These are phyloP conservation scores for Ectropis crepuscularia DNA, from an alignment of 2,888 invertebrate genomes.

Conservation along the genomic window DNA sequence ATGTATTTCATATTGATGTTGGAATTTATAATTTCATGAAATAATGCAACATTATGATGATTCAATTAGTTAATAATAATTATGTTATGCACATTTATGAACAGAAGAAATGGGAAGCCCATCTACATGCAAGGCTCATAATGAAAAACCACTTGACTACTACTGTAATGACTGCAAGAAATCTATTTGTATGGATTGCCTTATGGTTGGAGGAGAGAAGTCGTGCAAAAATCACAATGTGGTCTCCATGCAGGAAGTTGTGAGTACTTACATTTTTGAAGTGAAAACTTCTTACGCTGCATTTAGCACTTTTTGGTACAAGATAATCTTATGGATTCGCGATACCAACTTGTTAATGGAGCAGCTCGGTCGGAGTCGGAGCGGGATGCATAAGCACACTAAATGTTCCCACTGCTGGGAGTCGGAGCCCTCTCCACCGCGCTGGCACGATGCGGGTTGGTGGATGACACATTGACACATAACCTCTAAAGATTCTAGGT, in stretches of 20 bases:
- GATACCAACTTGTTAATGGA: too few relatives aligned
- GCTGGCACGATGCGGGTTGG: too few relatives aligned
- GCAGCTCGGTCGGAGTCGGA: too few relatives aligned
- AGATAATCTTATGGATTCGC: background rate
- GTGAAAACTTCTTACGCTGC: background rate
- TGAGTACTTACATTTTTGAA: slow-evolving; percentile 47
- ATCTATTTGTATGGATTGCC: slow-evolving; percentile 73
- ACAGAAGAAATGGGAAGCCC: slow-evolving; percentile 49
- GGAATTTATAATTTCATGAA: too few relatives aligned
- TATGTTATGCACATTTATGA: slow-evolving; percentile 25
- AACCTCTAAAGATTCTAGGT: too few relatives aligned
- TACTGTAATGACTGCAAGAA: slow-evolving; percentile 73
- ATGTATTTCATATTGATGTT: too few relatives aligned
- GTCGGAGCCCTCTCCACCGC: too few relatives aligned
- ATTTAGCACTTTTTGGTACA: background rate
- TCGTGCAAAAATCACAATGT: slow-evolving; percentile 76
- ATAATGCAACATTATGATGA: too few relatives aligned
- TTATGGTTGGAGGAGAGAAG: slow-evolving; percentile 73
- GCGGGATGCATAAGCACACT: too few relatives aligned
- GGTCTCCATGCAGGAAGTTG: slow-evolving; percentile 68
- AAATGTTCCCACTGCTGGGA: too few relatives aligned
- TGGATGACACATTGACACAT: too few relatives aligned
- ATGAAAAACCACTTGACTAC: slow-evolving; percentile 67
- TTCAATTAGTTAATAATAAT: background rate
- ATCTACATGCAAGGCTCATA: slow-evolving; percentile 63